Base-by-base conservation (phyloP, 2,113 vertebrate species). In the Percina caprodes region DNA sequence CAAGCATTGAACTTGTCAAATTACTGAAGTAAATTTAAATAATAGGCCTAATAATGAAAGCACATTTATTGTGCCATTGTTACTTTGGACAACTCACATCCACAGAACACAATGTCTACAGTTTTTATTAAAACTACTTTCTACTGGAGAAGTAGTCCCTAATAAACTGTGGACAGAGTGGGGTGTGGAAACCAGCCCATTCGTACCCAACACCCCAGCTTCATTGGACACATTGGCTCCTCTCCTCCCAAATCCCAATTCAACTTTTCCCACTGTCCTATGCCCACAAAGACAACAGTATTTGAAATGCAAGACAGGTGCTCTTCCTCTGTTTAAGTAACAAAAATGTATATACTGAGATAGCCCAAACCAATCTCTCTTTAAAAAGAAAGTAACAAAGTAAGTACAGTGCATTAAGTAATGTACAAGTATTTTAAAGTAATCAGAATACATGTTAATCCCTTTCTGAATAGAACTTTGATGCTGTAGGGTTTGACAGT, bases 221-320 rank as follows among this genome's bases (percentile, higher is more conserved):
- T 54, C 26, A 69, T 21, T 58, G 69, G 54, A 59, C 69, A 59
- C 69, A 70, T 19, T 10, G 8, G 13, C 66, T 49, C 68, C 30
- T 15, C 9, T 24, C 33, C n/a, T 56, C 10, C 48, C 33, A 59
- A 59, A 49, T n/a, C 55, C 12, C 18, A 30, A 3, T 60, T 49
- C 39, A 11, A 42, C 39, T 42, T 42, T 42, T 39, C 39, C 39
- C 9, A 39, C 39, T 39, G 39, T 39, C 39, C 39, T 39, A 39
- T 39, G 39, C 9, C 39, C 39, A 42, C 10, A 2, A 42, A 42
- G 39, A 42, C 39, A 42, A 10, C 10, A 42, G 39, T 45, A 48
- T 67, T 48, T 67, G 18, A 46, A 56, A 56, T 65, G 59, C 35
- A 45, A 62, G 48, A 54, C 62, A 35, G 3, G 14, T 23, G 13